These are phyloP conservation scores for Prolemur simus DNA, from an alignment of 2,113 vertebrate species.

Conservation along the genomic window DNA sequence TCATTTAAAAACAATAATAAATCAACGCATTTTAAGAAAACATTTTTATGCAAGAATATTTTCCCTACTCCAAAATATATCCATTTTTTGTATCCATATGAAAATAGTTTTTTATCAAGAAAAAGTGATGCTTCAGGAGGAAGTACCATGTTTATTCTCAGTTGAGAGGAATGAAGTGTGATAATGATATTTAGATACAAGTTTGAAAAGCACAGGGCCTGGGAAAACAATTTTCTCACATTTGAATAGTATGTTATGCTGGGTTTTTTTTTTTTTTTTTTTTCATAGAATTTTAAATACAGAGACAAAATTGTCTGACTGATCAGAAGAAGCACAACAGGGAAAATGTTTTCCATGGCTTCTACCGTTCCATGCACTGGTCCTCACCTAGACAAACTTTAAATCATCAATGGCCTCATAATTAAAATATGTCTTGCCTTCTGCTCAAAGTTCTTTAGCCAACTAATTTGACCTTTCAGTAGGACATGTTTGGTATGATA, in stretches of 20 bases:
- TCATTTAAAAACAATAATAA: not conserved
- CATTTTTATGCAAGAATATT: not conserved
- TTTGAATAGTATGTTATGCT: not conserved
- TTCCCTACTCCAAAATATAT: not conserved
- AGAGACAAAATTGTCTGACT: not conserved
- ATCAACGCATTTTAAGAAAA: not conserved
- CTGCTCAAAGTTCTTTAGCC: not conserved
- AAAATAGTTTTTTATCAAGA: constrained; percentile 15
- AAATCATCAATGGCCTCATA: not conserved
- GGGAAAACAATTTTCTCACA: constrained; percentile 10
- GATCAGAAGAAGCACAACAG: not conserved
- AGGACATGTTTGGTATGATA: not conserved
- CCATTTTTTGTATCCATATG: not conserved
- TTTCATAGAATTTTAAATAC: not conserved
- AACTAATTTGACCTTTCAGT: not conserved
- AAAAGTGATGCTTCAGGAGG: not conserved
- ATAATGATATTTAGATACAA: not conserved
- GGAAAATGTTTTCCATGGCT: not conserved
- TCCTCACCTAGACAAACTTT: not conserved
- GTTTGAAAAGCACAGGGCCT: not conserved
- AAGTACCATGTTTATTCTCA: not conserved
- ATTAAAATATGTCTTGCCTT: not conserved
- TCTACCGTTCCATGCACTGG: not conserved
- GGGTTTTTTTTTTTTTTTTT: not conserved
- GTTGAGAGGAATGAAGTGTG: not conserved